Evolutionary conservation across 2,888 invertebrate genomes (phyloP).

Genomic region (Pteria penguin): DNA sequence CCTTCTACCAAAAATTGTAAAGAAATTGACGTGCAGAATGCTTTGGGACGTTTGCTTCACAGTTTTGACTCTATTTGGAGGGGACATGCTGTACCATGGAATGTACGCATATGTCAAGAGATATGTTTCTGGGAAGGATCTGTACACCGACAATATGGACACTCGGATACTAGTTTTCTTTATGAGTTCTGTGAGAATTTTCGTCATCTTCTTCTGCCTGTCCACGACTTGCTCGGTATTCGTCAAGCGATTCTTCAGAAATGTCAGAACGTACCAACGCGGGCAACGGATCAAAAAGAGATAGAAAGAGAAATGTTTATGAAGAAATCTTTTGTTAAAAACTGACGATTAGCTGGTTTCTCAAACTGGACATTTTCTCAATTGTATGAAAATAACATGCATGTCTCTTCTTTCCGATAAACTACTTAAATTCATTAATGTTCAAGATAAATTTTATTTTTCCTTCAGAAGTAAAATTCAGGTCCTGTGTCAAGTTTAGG

Average conservation of each 20-base stretch:
- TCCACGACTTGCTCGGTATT: conserved; percentile 32
- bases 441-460: too few species aligned
- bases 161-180: conserved; percentile 31
- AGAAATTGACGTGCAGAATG: conserved; percentile 25
- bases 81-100: conserved; percentile 35
- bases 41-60: conserved; percentile 28
- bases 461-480: too few species aligned
- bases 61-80: conserved; percentile 28
- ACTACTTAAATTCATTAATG: too few species aligned
- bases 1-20: conserved; percentile 22
- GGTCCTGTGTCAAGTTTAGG: too few species aligned
- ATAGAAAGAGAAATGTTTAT: too few species aligned
- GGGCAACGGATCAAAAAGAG: too few species aligned
- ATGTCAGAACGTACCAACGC: not conserved
- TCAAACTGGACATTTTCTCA: too few species aligned
- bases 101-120: conserved; percentile 28
- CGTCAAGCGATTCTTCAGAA: not conserved
- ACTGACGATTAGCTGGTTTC: too few species aligned
- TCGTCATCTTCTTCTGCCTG: conserved; percentile 32
- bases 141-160: conserved; percentile 14
- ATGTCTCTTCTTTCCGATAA: too few species aligned
- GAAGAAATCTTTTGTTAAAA: too few species aligned
- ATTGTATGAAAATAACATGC: too few species aligned
- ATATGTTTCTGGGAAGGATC: conserved; percentile 2
- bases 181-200: conserved; percentile 30